Evolutionary conservation across 2,888 invertebrate genomes (phyloP).

Genomic region (Lithosia quadra): DNA sequence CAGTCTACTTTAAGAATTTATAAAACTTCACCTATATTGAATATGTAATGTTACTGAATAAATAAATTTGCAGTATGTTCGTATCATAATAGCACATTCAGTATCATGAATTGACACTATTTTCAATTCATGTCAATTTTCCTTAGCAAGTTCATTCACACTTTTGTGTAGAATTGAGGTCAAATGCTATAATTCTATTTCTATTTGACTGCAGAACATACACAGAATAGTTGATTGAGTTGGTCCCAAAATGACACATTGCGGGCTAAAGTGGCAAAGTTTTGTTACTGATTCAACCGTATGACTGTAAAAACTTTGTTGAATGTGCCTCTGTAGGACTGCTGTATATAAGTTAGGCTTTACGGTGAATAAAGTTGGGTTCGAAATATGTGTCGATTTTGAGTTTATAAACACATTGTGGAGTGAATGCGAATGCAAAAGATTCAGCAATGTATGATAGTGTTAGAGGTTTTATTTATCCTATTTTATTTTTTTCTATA

Average conservation of each 20-base stretch:
- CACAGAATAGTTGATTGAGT: conserved; percentile 53
- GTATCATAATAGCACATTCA: not conserved
- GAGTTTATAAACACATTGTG: not conserved
- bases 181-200: conserved; percentile 28
- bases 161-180: not conserved
- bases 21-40: not conserved
- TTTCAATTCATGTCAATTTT: not conserved
- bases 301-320: conserved; percentile 74
- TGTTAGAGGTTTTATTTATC: no score
- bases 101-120: no score
- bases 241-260: conserved; percentile 62
- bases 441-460: not conserved
- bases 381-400: not conserved
- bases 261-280: conserved; percentile 63
- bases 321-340: conserved; percentile 39
- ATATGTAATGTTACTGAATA: not conserved
- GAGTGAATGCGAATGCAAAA: not conserved
- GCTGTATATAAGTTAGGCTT: conserved; percentile 14
- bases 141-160: not conserved
- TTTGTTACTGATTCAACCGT: conserved; percentile 47
- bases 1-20: not conserved
- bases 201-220: conserved; percentile 26
- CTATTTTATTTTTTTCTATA: no score
- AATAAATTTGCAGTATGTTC: not conserved
- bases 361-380: conserved; percentile 7